Percentiles rank a stretch among this genome's conserved stretches.
These are phyloP conservation scores for Picathartes gymnocephalus DNA, from an alignment of 2,113 vertebrate genomes.

Conservation along the genomic window DNA sequence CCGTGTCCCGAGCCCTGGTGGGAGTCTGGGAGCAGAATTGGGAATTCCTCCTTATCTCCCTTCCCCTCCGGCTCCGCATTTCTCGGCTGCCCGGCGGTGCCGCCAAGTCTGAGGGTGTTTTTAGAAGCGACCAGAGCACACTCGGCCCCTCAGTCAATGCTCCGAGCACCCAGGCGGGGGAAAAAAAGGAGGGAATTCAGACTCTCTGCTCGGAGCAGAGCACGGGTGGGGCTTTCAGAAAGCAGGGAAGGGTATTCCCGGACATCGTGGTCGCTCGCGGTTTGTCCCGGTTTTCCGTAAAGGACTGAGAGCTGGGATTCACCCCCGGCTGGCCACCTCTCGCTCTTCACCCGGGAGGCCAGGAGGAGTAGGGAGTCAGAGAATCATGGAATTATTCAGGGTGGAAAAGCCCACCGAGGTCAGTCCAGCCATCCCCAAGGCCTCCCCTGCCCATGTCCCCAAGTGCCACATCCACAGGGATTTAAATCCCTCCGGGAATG, in stretches of 20 bases:
- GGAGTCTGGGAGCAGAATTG: background rate
- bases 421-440: accelerated
- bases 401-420: background rate
- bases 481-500: no score
- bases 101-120: background rate
- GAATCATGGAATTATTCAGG: background rate
- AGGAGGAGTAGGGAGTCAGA: background rate
- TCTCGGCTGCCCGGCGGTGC: background rate
- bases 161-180: background rate
- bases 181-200: background rate
- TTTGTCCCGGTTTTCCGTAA: background rate
- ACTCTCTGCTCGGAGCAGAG: background rate
- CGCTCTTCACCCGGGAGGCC: background rate
- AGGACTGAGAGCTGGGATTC: background rate
- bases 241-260: background rate
- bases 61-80: background rate
- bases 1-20: background rate
- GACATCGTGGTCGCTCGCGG: background rate
- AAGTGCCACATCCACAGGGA: background rate
- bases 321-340: background rate
- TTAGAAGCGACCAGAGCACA: background rate
- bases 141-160: background rate
- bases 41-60: background rate
- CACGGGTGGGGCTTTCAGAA: background rate
- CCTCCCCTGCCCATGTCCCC: background rate